Base-by-base conservation (phyloP, 2,113 vertebrate species). In the Seriola rivoliana region DNA sequence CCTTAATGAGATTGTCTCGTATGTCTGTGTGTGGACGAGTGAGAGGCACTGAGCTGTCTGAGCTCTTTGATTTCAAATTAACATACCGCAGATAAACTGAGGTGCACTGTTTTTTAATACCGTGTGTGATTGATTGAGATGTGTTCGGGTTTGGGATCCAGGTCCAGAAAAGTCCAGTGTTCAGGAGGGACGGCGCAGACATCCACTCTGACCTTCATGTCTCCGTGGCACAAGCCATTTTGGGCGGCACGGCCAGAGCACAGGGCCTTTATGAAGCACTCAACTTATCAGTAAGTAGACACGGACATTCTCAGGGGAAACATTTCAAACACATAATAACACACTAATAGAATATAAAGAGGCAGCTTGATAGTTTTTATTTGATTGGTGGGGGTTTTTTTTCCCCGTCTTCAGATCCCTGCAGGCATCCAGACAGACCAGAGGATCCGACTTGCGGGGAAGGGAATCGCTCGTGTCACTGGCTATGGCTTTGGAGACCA, bases 401-500 rank as follows among this genome's bases (percentile, higher is more conserved):
- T 0, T 2, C 58, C 21, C 2, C 50, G 2, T 80, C 16, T 38
- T 0, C 38, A 99, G 98, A 97, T 99, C 65, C 96, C 98, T 8
- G 92, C 97, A 29, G 98, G 98, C 17, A 88, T 96, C 80, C 97
- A 99, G 90, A 73, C 94, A 4, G 97, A 99, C 87, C 97, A 99
- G 92, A 96, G 71, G 72, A 97, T 99, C 82, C 96, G 95, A 42
- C 93, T 99, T 82, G 83, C 94, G 34, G 98, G 97, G 64, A 99
- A 99, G 85, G 98, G 98, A 69, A 99, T 99, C 75, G 95, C 97
- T 46, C 96, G 96, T 11, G 92, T 99, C 82, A 97, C 96, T 74
- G 97, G 97, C 84, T 97, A 99, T 0, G 97, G 98, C 73, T 99
- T 95, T 0, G 98, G 98, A 72, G 98, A 99, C 88, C 98, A 99